These are phyloP conservation scores for Morbakka virulenta DNA, from an alignment of 30 jellyfish, hydroid and myxozoan genomes.

Conservation along the genomic window DNA sequence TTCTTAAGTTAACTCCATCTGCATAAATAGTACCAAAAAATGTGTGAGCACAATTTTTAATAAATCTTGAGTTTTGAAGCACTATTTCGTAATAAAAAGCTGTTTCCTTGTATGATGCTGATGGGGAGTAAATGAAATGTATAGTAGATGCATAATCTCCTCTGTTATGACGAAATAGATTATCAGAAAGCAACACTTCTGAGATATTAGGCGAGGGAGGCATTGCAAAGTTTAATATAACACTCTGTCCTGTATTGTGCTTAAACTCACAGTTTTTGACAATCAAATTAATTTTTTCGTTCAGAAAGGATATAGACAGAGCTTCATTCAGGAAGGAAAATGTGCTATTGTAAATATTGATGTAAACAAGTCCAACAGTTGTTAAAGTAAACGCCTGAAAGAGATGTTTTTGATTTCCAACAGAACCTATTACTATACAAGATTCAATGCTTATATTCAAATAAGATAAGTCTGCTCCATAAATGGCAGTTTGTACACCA, in stretches of 20 bases:
- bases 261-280: slow-evolving; percentile 11
- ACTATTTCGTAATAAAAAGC: slow-evolving; percentile 8
- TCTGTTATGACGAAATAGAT: slow-evolving; percentile 40
- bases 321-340: slow-evolving; percentile 63
- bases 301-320: slow-evolving; percentile 54
- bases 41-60: slow-evolving; percentile 63
- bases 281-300: slow-evolving; percentile 4
- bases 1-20: slow-evolving; percentile 55
- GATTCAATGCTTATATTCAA: slow-evolving; percentile 14
- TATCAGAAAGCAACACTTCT: background rate
- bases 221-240: slow-evolving; percentile 54
- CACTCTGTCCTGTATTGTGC: slow-evolving; percentile 75
- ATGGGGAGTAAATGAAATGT: slow-evolving; percentile 36
- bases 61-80: slow-evolving; percentile 29
- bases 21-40: slow-evolving; percentile 95
- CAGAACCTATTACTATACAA: slow-evolving; percentile 35
- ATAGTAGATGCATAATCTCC: slow-evolving; percentile 88
- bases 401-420: slow-evolving; percentile 14
- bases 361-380: slow-evolving; percentile 4
- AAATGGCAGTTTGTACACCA: slow-evolving; percentile 37
- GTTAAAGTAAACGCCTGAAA: slow-evolving; percentile 61
- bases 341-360: slow-evolving; percentile 25
- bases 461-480: slow-evolving; percentile 25
- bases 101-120: background rate
- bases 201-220: slow-evolving; percentile 11